phyloP scores from a whole-genome alignment of 2,113 vertebrate genomes.

The Coregonus clupeaformis region DNA sequence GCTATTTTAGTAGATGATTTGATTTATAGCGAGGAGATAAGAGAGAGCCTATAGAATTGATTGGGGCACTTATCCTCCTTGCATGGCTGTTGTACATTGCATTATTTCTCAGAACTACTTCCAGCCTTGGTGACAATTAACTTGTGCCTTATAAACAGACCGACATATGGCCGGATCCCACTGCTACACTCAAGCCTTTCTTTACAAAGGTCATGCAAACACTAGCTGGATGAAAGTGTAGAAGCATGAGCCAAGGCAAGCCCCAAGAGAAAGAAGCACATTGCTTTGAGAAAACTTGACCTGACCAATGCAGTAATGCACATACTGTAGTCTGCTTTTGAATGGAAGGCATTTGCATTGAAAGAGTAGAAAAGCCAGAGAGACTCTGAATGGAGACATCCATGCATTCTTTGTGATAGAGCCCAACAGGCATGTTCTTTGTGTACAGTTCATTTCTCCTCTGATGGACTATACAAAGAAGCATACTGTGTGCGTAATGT shows the following conservation, averaged over 20 bases:
- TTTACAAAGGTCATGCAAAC: neutral
- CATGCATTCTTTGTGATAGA: too few species aligned
- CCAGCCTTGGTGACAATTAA: neutral
- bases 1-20: conserved; percentile 56
- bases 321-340: too few species aligned
- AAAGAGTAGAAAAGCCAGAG: too few species aligned
- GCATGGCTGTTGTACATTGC: neutral
- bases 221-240: conserved; percentile 1
- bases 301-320: neutral
- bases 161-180: neutral
- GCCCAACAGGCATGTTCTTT: too few species aligned
- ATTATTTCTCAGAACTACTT: neutral
- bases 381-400: too few species aligned
- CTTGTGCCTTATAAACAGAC: neutral
- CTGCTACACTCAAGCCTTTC: neutral
- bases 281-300: neutral
- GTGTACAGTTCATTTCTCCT: too few species aligned
- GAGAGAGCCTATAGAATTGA: conserved; percentile 50
- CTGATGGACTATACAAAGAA: too few species aligned
- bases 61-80: conserved; percentile 40
- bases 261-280: conserved; percentile 24
- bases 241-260: too few species aligned
- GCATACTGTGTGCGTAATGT: neutral
- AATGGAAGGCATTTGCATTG: too few species aligned
- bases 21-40: conserved; percentile 40